A percentile compares a stretch with the other conserved stretches of the same genome.
phyloP scores from a whole-genome alignment of 2,113 vertebrate species.

The Rana temporaria region DNA sequence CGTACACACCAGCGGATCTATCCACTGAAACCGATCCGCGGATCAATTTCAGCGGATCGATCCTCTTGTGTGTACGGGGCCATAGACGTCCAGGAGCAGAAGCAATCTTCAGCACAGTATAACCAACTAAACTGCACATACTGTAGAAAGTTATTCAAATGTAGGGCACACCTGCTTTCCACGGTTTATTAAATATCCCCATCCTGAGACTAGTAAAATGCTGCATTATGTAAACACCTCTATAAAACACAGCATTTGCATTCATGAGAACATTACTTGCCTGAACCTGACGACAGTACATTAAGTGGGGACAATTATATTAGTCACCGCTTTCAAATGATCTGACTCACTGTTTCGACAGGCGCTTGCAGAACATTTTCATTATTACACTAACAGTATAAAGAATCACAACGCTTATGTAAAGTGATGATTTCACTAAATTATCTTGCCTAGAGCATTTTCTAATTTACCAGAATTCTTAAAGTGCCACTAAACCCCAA shows the following conservation, averaged over 20 bases:
- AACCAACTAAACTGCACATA: too few relatives aligned
- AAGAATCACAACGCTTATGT: conserved; percentile 1
- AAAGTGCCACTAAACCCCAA: too few relatives aligned
- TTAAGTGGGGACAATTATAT: conserved; percentile 26
- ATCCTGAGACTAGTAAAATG: conserved; percentile 2
- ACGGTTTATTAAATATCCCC: conserved; percentile 2
- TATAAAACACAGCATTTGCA: conserved; percentile 23
- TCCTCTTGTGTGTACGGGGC: too few relatives aligned
- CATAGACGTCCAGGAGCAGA: too few relatives aligned
- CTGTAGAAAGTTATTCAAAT: too few relatives aligned
- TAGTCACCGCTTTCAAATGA: conserved; percentile 40
- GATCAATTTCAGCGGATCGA: too few relatives aligned
- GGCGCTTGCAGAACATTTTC: background rate
- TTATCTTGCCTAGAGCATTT: too few relatives aligned
- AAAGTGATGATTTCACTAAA: background rate
- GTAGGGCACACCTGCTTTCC: background rate
- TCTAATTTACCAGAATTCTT: too few relatives aligned
- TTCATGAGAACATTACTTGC: conserved; percentile 17
- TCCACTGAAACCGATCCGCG: too few relatives aligned
- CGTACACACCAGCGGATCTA: too few relatives aligned
- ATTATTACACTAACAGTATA: conserved; percentile 7
- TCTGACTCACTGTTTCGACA: conserved; percentile 35
- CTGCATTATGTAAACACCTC: conserved; percentile 6
- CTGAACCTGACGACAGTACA: conserved; percentile 5
- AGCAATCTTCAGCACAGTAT: too few relatives aligned